Base-by-base conservation (phyloP, 2,797 vertebrate genomes). In the Mycteria americana region DNA sequence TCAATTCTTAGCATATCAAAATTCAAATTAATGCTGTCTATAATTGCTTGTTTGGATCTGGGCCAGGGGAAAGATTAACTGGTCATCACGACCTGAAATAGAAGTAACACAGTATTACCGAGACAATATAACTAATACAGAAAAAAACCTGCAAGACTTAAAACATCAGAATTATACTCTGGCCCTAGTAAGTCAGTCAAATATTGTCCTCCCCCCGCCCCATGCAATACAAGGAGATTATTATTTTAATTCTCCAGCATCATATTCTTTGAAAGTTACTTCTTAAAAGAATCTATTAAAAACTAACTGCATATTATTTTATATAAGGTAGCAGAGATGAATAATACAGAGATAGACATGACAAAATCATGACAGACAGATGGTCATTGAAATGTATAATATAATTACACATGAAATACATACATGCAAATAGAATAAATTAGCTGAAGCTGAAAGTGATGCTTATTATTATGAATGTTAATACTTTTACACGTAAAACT, bases 121-220 rank as follows among this genome's bases (percentile, higher is more conserved):
- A 50, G 15, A 27, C 2, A 67, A 50, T 46, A 23, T 30, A 93
- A 37, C 3, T 56, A 45, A 78, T 7, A 50, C 7, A 28, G 9
- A 11, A 63, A 51, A 50, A 76, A 87, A 62, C 56, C 7, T 50
- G 23, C 7, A 70, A 91, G 18, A 54, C 16, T 70, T 75, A 27
- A 24, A 90, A 41, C 4, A 80, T 30, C 10, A 50, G 21, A 85
- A 83, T 65, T 88, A 41, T 41, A 72, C 10, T 59, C 39, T 35
- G 24, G 18, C 3, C 37, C 14, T 70, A 27, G 3, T 8, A 80
- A 53, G 30, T 33, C 30, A 53, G 30, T 33, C 30, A 80, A 21
- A 37, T 48, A 8, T 6, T 63, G 24, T 74, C 21, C 13, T 63
- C 12, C 8, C 3, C 14, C 13, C 0, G 0, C 3, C 16, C 16